phyloP scores from a whole-genome alignment of 2,113 vertebrate species.

The Eulemur rufifrons region DNA sequence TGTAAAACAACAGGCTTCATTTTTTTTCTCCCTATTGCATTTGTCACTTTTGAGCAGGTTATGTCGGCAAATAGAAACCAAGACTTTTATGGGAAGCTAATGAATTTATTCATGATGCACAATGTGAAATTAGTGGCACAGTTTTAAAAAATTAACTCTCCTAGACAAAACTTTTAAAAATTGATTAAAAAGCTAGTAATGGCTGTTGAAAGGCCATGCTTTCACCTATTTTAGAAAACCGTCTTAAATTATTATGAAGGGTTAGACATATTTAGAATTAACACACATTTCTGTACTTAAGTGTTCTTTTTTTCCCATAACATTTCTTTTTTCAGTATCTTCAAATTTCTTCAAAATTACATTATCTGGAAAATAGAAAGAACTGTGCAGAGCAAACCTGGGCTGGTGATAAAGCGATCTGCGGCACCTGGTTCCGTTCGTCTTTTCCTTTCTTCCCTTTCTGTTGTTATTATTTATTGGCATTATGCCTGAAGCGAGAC shows the following conservation, averaged over 20 bases:
- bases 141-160: neutral
- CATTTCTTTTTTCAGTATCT: neutral
- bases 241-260: neutral
- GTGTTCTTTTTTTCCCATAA: neutral
- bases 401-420: neutral
- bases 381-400: neutral
- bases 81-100: neutral
- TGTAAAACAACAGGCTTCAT: neutral
- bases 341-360: neutral
- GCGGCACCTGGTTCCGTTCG: neutral
- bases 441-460: neutral
- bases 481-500: conserved; percentile 6
- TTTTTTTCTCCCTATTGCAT: neutral
- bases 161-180: conserved; percentile 30
- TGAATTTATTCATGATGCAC: neutral
- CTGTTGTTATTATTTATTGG: conserved; percentile 23
- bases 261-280: neutral
- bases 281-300: neutral
- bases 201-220: neutral
- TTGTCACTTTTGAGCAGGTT: neutral
- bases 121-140: neutral
- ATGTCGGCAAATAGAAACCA: neutral
- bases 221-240: neutral
- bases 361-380: neutral
- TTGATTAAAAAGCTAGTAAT: neutral